phyloP scores from a whole-genome alignment of 2,888 invertebrate species.

The Oconnorella tubifera region DNA sequence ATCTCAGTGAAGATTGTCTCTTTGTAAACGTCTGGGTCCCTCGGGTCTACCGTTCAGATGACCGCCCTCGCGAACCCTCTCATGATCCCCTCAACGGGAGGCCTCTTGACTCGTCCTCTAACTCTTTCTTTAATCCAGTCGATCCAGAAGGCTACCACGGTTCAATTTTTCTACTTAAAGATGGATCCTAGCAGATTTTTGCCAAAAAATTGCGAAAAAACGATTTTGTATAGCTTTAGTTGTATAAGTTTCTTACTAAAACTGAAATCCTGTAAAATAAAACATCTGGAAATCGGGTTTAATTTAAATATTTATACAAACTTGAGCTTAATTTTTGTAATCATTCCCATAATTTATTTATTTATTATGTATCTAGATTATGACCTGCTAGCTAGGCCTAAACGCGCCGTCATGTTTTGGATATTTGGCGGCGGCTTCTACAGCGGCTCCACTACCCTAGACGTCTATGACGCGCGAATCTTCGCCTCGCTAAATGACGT shows the following conservation, averaged over 20 bases:
- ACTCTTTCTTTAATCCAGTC: background rate
- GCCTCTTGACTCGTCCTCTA: too few species aligned
- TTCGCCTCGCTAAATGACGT: slow-evolving; percentile 83
- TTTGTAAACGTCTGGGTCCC: slow-evolving; percentile 90
- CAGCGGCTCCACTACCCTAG: slow-evolving; percentile 84
- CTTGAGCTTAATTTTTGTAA: too few species aligned
- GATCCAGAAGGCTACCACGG: background rate
- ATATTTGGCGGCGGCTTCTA: slow-evolving; percentile 68
- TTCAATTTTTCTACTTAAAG: too few species aligned
- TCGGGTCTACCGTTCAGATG: slow-evolving; percentile 38
- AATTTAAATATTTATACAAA: too few species aligned
- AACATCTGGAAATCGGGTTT: too few species aligned
- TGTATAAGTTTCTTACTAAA: too few species aligned
- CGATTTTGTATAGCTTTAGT: too few species aligned
- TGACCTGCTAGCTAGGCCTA: background rate
- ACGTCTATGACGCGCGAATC: slow-evolving; percentile 87
- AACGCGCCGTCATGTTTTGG: slow-evolving; percentile 66
- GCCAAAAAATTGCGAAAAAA: too few species aligned
- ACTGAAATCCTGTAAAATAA: too few species aligned
- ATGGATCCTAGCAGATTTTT: too few species aligned
- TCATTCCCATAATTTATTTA: too few species aligned
- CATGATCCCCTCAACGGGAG: background rate
- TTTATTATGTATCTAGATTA: too few species aligned
- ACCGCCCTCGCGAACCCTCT: background rate
- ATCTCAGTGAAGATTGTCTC: slow-evolving; percentile 78